Conservation (phyloP, 1,140 invertebrate genomes). For the Pissodes strobi region DNA sequence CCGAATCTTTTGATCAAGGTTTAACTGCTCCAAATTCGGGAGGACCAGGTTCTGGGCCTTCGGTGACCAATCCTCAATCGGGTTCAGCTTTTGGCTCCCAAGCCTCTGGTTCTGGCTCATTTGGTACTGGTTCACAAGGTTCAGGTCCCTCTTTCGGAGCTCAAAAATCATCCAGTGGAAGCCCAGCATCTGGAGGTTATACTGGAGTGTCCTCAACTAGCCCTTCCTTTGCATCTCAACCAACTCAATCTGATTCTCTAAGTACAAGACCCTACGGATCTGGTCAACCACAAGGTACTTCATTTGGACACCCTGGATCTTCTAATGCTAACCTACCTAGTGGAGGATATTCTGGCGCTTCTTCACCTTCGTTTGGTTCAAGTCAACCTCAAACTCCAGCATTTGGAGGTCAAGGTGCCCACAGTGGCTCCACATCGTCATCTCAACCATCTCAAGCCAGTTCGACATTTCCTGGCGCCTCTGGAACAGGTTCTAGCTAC, state of each 20-base stretch:
- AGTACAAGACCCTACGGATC: no score
- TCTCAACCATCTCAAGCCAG: no score
- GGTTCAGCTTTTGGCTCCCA: background rate
- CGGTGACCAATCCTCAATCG: background rate
- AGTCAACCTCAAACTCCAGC: no score
- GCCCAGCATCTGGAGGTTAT: background rate
- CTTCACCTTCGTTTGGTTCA: no score
- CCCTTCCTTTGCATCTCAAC: background rate
- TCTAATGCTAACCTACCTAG: background rate
- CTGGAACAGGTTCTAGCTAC: background rate
- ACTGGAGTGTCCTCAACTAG: background rate
- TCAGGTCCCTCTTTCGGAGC: background rate
- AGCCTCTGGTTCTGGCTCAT: background rate
- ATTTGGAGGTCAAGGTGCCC: no score
- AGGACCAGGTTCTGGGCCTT: background rate
- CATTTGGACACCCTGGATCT: background rate
- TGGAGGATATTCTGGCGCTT: no score
- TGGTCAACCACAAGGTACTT: background rate
- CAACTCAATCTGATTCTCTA: no score
- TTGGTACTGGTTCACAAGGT: background rate
- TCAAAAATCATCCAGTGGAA: background rate
- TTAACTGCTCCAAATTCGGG: background rate
- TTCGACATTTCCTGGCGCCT: no score
- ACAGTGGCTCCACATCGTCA: no score
- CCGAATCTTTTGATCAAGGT: constrained; percentile 9